Evolutionary conservation across 2,797 vertebrate species (phyloP), one percentile per base, ranked within the genome.

Genomic region (Darevskia nairensis): DNA sequence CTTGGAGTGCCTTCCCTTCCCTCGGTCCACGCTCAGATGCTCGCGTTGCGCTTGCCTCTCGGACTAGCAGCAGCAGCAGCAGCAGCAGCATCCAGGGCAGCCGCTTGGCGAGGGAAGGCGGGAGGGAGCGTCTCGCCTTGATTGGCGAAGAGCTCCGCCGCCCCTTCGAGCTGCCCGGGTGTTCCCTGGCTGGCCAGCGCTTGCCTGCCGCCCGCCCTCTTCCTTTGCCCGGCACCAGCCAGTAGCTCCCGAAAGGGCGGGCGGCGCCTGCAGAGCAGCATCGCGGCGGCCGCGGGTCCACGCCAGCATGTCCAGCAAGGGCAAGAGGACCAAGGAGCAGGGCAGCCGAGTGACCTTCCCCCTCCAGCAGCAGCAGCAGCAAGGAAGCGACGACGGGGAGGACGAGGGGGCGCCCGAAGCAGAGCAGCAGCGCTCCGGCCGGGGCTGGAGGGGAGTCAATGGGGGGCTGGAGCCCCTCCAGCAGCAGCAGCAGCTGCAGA

Each of bases 401-500:
- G 94, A 93, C 82, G 92, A 94, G 4, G 96, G 35, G 10, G 6
- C 46, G 27, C 29, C 66, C 2, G 87, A 66, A 3, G 74, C 74
- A 39, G 80, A 66, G 6, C 6, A 78, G 2, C 39, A 77, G 17
- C 19, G 93, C 89, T 10, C 75, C 3, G 75, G 44, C 50, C 95
- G 95, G 81, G 95, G 96, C 88, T 96, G 97, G 97, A 92, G 96
- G 87, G 96, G 96, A 84, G 94, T 97, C 93, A 97, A 97, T 87
- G 97, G 97, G 82, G 96, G 94, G 2, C 95, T 95, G 69, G 96
- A 96, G 92, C 94, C 94, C 86, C 84, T 91, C 29, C 79, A 32
- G 74, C 92, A 82, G 27, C 93, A 27, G 0, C 93, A 84, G n/a
- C 93, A 25, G 0, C 69, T 69, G 27, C 94, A 55, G 50, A 87